These are phyloP conservation scores for Seira ritae DNA, from an alignment of 2,888 invertebrate genomes.

Conservation along the genomic window DNA sequence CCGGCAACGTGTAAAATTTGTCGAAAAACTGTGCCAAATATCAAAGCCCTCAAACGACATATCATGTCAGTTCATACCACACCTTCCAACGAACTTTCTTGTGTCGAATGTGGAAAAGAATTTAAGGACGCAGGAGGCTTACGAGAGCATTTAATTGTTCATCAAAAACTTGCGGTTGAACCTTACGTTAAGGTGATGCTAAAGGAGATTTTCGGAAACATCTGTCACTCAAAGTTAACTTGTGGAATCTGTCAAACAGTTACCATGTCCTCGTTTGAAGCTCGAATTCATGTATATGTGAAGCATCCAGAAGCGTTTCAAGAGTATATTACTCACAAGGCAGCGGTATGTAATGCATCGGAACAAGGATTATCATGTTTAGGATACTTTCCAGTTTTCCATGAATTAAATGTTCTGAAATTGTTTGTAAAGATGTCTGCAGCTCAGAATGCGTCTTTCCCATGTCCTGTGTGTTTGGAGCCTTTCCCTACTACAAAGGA, in stretches of 20 bases:
- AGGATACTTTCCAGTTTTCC: background rate
- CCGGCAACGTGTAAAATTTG: constrained; percentile 26
- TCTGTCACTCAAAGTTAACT: constrained; percentile 27
- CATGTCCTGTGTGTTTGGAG: constrained; percentile 8
- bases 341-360: background rate
- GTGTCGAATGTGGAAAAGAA: background rate
- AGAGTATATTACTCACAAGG: constrained; percentile 25
- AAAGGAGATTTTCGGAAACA: constrained; percentile 26
- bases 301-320: constrained; percentile 44
- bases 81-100: background rate
- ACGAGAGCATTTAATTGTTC: constrained; percentile 19
- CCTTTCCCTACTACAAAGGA: background rate
- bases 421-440: background rate
- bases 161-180: constrained; percentile 36
- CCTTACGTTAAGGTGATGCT: constrained; percentile 37
- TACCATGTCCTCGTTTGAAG: constrained; percentile 22
- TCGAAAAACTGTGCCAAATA: no score
- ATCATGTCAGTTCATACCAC: background rate
- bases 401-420: background rate
- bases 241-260: constrained; percentile 28
- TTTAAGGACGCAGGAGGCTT: background rate
- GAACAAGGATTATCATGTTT: background rate
- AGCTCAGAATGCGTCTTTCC: background rate
- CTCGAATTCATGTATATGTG: constrained; percentile 41
- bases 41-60: no score